Evolutionary conservation across 2,113 vertebrate genomes (phyloP).

Genomic region (Callaeas wilsoni): DNA sequence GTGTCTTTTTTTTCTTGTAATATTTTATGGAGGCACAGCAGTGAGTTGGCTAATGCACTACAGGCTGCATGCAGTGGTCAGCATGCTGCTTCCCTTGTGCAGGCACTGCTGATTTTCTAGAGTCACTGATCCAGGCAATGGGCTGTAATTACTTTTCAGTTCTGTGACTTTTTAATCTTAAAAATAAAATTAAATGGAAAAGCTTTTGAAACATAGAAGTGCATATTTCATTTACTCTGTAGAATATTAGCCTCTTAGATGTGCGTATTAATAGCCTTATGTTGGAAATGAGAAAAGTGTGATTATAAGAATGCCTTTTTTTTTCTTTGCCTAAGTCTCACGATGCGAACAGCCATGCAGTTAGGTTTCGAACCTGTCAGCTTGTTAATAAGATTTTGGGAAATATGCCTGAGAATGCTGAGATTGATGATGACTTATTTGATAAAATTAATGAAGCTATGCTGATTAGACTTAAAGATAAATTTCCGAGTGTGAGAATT

Average conservation of each 20-base stretch:
- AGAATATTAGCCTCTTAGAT: not conserved
- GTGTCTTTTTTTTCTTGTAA: not conserved
- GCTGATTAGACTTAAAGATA: conserved; percentile 89
- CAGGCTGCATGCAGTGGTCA: not conserved
- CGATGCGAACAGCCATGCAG: conserved; percentile 83
- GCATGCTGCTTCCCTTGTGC: not conserved
- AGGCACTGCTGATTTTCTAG: not conserved
- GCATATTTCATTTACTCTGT: not conserved
- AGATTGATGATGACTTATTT: conserved; percentile 92
- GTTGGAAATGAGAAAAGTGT: not conserved
- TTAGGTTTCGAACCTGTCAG: conserved; percentile 90
- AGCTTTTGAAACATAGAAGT: not conserved
- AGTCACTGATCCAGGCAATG: not conserved
- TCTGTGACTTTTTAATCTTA: not conserved
- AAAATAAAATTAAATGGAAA: not conserved
- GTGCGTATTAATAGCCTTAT: not conserved
- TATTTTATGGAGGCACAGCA: not conserved
- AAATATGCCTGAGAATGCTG: conserved; percentile 90
- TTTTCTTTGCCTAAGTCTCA: conserved; percentile 77
- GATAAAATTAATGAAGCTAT: conserved; percentile 90
- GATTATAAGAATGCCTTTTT: not conserved
- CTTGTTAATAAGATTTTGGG: conserved; percentile 92
- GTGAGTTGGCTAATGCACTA: not conserved
- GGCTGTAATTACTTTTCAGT: not conserved
- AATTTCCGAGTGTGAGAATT: conserved; percentile 91